Conservation (phyloP, 2,113 vertebrate species). For the Heteronetta atricapilla region DNA sequence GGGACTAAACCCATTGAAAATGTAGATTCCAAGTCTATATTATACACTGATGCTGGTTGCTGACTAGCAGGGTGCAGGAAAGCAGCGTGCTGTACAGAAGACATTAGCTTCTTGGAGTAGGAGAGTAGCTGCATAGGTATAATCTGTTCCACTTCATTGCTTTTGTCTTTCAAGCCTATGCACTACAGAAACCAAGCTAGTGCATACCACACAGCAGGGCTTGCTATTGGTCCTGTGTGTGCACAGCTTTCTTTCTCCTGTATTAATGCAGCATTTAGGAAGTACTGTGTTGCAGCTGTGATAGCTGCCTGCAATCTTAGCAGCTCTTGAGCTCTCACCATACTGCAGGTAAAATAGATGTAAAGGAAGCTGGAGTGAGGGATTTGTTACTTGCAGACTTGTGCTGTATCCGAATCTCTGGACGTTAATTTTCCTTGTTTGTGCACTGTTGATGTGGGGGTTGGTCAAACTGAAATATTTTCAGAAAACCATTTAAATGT, state of each 20-base stretch:
- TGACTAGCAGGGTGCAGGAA: background rate
- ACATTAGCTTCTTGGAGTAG: background rate
- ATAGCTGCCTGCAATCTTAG: background rate
- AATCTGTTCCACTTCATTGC: background rate
- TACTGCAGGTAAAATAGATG: background rate
- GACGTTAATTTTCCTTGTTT: background rate
- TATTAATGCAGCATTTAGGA: background rate
- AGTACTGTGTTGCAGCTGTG: background rate
- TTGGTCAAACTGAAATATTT: background rate
- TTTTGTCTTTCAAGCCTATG: background rate
- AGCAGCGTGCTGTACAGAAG: background rate
- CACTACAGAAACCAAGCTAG: background rate
- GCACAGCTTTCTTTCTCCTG: background rate
- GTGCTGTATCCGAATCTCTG: background rate
- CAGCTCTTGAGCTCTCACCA: background rate
- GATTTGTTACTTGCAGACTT: background rate
- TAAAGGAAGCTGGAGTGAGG: background rate
- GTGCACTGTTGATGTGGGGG: background rate
- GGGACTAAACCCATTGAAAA: background rate
- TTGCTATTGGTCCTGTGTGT: background rate
- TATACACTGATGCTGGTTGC: background rate
- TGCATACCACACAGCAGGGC: background rate
- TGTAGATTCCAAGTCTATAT: background rate
- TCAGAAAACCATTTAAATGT: background rate
- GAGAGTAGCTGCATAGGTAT: background rate